Evolutionary conservation across 1,140 invertebrate genomes (phyloP), one percentile per base, ranked within the genome.

Genomic region (Lethrus apterus): DNA sequence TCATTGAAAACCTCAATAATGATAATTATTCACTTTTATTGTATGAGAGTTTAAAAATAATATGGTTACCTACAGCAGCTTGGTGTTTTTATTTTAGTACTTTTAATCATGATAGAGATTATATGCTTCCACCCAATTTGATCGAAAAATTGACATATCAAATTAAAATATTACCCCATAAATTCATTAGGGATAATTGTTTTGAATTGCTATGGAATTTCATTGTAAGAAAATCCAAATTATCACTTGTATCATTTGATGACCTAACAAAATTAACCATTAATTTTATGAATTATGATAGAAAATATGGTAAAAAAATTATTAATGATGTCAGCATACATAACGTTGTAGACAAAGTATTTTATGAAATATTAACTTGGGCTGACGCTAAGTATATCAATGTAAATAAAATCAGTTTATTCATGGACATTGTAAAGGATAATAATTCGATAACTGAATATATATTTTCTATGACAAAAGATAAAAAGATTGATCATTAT

Each of bases 41-140:
- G 9, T 9, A 46, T 14, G 46, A 55, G n/a, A 43, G 53, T 38
- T 21, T 50, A n/a, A 30, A 44, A 13, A 38, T 55, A 1, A 10
- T 21, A 7, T 59, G 57, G 54, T 47, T 35, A 42, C 48, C 52
- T 14, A 19, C 46, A 14, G 40, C 47, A 13, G 32, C 50, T 30
- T 57, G 55, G 46, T 47, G 49, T 43, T 43, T 51, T 29, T 32
- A 50, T 40, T 34, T 41, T 19, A 51, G 34, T 29, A 21, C 24
- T 11, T 17, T 14, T 42, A 44, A 1, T 2, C 8, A 46, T 32
- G 17, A 38, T 47, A 13, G 23, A 17, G 42, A 19, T 21, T 31
- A 3, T 13, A 33, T 43, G 29, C 33, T 52, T 33, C 14, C 4
- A 19, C 10, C 2, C 19, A 14, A n/a, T 13, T 43, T 34, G 21